Base-by-base conservation (phyloP, 2,113 vertebrate species). In the Turdus rufiventris region DNA sequence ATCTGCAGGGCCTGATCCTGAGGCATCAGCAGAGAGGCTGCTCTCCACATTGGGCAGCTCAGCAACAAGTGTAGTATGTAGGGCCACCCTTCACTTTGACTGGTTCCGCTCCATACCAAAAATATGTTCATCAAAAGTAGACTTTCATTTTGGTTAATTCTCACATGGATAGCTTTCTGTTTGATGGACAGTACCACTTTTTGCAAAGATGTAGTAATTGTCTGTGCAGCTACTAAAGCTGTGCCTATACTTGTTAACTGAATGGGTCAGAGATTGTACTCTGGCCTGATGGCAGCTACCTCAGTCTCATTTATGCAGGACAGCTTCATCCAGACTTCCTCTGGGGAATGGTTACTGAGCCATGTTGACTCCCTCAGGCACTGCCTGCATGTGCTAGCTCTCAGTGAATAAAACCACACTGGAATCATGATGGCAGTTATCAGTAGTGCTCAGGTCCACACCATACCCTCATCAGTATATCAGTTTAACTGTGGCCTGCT, bases 281-380 rank as follows among this genome's bases (percentile, higher is more conserved):
- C 82, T 87, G 56, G 25, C 18, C 57, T 33, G 23, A 50, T 43
- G 50, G 25, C 29, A 62, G 18, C 23, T 45, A 84, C n/a, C 8
- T 47, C 12, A 48, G 71, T 16, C 42, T 50, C 34, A 23, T 61
- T 60, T 29, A 28, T 3, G 3, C 38, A 75, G 56, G 24, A 60
- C 23, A 65, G 10, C 36, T 94, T 82, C 60, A 34, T 29, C 26
- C 34, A 36, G 42, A 8, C 4, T 60, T 71, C 57, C 36, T 19
- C 1, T 6, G 16, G 38, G 8, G 36, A 94, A 50, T 8, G n/a
- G 5, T 40, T 48, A 29, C 45, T 70, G 54, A 25, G 7, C n/a
- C 62, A 34, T 5, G 4, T 5, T n/a, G 40, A 53, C 18, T 57
- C 17, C 28, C 9, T 17, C 18, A 29, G 28, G 19, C 0, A 0